Evolutionary conservation across 2,797 vertebrate genomes (phyloP).

Genomic region (Channallabes apus): DNA sequence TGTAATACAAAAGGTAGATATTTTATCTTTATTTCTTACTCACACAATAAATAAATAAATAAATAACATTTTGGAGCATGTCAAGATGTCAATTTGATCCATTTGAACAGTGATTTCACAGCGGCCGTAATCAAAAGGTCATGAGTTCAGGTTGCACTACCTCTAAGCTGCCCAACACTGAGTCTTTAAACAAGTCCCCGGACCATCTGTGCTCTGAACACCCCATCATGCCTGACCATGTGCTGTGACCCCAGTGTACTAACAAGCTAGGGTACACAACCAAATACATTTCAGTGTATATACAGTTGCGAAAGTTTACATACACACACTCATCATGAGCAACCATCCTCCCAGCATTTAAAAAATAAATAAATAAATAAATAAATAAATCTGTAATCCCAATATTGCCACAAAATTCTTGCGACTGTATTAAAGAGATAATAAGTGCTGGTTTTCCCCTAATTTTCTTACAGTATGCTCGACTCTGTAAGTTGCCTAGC

Average conservation of each 20-base stretch:
- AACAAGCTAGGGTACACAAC: slow-evolving; percentile 6
- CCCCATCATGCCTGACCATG: not conserved
- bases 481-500: slow-evolving; percentile 22
- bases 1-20: not conserved
- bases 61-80: not conserved
- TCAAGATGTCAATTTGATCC: not conserved
- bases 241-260: not conserved
- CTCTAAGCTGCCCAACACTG: not conserved
- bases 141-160: not conserved
- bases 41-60: not conserved
- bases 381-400: too few relatives aligned
- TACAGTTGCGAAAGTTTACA: not conserved
- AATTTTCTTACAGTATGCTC: slow-evolving; percentile 3
- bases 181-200: slow-evolving; percentile 9
- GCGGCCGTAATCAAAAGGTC: not conserved
- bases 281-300: not conserved
- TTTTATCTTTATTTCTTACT: too few relatives aligned
- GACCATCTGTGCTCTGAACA: not conserved
- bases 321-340: too few relatives aligned
- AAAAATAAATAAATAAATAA: too few relatives aligned
- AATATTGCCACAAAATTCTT: too few relatives aligned
- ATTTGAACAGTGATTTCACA: not conserved
- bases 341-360: too few relatives aligned
- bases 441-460: not conserved
- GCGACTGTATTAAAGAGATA: not conserved